Evolutionary conservation across 2,888 invertebrate species (phyloP).

Genomic region (Diplolepis rosae): DNA sequence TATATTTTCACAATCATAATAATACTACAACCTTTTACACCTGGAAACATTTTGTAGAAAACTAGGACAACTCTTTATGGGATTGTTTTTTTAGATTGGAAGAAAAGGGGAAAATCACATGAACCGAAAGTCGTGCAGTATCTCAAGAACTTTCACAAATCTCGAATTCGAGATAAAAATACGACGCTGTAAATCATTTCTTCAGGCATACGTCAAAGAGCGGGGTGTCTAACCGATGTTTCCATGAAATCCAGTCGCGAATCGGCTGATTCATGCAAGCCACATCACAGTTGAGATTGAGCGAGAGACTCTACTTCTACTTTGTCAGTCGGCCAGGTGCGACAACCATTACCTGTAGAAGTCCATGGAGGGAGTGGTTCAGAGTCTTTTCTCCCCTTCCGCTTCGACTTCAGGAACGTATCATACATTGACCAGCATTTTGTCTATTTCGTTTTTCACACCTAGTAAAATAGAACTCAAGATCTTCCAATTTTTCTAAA

Average conservation of each 20-base stretch:
- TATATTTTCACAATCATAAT: no score
- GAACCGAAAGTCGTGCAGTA: not conserved
- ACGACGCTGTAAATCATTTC: slow-evolving; percentile 26
- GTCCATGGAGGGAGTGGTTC: slow-evolving; percentile 6
- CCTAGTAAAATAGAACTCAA: not conserved
- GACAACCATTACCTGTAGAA: slow-evolving; percentile 12
- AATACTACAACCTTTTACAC: no score
- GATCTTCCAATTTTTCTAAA: not conserved
- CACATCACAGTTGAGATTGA: slow-evolving; percentile 26
- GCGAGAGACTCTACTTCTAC: not conserved
- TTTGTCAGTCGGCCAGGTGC: slow-evolving; percentile 24
- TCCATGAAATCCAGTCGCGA: slow-evolving; percentile 39
- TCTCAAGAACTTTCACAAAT: slow-evolving; percentile 23
- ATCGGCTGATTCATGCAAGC: slow-evolving; percentile 36
- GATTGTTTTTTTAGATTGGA: not conserved
- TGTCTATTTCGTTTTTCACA: not conserved
- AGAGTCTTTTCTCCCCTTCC: slow-evolving; percentile 5
- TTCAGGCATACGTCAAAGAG: slow-evolving; percentile 21
- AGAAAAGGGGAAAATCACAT: not conserved
- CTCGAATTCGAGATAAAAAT: slow-evolving; percentile 24
- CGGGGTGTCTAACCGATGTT: slow-evolving; percentile 42
- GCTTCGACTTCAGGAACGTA: not conserved
- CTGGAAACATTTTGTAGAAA: slow-evolving; percentile 43
- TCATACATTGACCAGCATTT: not conserved
- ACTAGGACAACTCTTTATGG: slow-evolving; percentile 15